A percentile compares a stretch with the other conserved stretches of the same genome.
Conservation (phyloP, 37 sponge, comb jelly and placozoan species). For the Spongilla lacustris region DNA sequence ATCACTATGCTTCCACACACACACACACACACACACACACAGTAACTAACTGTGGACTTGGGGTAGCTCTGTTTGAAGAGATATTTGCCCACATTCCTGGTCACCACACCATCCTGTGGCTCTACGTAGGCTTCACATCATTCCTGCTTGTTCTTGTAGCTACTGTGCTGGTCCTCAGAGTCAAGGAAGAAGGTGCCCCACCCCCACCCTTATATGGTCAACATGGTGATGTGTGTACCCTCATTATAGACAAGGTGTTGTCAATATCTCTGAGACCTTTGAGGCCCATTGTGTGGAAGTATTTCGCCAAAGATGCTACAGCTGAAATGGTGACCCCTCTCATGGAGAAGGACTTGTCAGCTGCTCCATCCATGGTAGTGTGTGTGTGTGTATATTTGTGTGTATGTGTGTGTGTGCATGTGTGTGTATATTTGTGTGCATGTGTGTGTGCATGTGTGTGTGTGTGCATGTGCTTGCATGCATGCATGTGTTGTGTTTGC, state of each 20-base stretch:
- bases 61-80: constrained; percentile 3
- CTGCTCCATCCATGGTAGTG: too few species aligned
- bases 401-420: too few species aligned
- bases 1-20: not conserved
- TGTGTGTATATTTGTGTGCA: too few species aligned
- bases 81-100: not conserved
- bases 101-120: not conserved
- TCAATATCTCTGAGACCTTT: not conserved
- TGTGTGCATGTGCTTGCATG: too few species aligned
- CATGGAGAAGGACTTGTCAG: not conserved
- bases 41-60: not conserved
- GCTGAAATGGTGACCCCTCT: not conserved
- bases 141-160: not conserved
- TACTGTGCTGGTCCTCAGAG: not conserved
- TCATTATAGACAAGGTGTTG: not conserved
- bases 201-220: not conserved
- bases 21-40: not conserved
- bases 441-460: too few species aligned
- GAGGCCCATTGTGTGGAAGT: not conserved
- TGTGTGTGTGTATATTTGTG: too few species aligned
- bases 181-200: not conserved
- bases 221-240: not conserved
- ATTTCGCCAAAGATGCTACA: not conserved
- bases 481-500: too few species aligned
- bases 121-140: not conserved